These are phyloP conservation scores for Poicephalus meyeri DNA, from an alignment of 2,113 vertebrate species.

Conservation along the genomic window DNA sequence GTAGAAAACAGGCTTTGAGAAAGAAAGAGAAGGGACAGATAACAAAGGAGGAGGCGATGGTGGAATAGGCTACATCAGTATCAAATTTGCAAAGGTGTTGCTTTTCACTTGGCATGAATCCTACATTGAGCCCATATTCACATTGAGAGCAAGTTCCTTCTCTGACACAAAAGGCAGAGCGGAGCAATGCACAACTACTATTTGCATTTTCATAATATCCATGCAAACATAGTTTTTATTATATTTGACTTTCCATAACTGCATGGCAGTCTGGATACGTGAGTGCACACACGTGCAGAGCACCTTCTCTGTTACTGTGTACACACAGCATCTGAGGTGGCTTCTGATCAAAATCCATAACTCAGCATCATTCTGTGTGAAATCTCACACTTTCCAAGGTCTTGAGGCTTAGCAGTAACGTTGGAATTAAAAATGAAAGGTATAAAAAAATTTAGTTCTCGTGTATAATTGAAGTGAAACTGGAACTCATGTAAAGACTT, in stretches of 20 bases:
- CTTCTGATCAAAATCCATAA: not conserved
- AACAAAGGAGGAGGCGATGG: not conserved
- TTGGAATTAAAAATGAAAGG: not conserved
- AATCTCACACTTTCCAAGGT: not conserved
- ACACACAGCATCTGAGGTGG: not conserved
- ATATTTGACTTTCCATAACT: not conserved
- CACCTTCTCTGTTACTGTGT: not conserved
- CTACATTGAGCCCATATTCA: not conserved
- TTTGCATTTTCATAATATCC: not conserved
- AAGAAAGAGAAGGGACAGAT: not conserved
- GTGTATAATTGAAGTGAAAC: not conserved
- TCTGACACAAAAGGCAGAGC: not conserved
- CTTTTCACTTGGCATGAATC: not conserved
- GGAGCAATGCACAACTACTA: not conserved
- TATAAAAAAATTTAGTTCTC: not conserved
- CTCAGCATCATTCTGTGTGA: not conserved
- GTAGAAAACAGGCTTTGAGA: not conserved
- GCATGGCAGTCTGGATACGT: not conserved
- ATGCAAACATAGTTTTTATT: not conserved
- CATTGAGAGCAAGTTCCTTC: not conserved
- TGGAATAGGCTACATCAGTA: not conserved
- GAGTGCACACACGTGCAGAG: not conserved
- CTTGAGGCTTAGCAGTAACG: not conserved
- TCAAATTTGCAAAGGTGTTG: not conserved
- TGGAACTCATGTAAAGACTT: not conserved